Conservation (phyloP, 2,113 vertebrate genomes). For the Rhegmatorhina hoffmannsi region DNA sequence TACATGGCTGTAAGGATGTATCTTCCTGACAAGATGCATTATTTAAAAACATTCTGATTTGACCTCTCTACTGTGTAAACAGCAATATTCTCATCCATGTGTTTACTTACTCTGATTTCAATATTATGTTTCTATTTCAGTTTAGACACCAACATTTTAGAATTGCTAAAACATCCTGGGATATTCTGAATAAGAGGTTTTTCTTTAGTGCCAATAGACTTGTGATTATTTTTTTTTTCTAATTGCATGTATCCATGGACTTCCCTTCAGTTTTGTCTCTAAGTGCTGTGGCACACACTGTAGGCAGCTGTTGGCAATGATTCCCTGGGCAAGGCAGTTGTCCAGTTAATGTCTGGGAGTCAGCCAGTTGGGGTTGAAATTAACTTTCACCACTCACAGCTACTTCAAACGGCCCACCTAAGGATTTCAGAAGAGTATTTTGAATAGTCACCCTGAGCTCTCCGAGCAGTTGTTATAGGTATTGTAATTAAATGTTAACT, state of each 20-base stretch:
- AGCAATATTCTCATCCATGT: not conserved
- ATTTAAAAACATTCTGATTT: not conserved
- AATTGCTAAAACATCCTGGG: not conserved
- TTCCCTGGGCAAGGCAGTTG: not conserved
- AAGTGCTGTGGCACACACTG: not conserved
- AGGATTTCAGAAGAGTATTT: not conserved
- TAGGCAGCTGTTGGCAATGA: not conserved
- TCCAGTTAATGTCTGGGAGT: not conserved
- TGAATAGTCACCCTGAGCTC: not conserved
- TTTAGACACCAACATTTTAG: not conserved
- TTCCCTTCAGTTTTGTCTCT: not conserved
- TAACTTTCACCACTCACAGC: not conserved
- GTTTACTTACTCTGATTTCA: not conserved
- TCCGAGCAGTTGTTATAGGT: accelerated
- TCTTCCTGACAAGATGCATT: not conserved
- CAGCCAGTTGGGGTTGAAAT: not conserved
- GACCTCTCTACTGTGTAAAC: not conserved
- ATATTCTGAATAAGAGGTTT: not conserved
- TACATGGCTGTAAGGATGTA: not conserved
- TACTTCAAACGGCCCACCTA: not conserved
- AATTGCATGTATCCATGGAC: not conserved
- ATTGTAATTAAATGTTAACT: not conserved
- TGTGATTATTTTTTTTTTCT: not conserved
- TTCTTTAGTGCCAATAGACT: not conserved
- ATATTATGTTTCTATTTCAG: not conserved